Base-by-base conservation (phyloP, 2,888 invertebrate genomes). In the Torymus tubicola region DNA sequence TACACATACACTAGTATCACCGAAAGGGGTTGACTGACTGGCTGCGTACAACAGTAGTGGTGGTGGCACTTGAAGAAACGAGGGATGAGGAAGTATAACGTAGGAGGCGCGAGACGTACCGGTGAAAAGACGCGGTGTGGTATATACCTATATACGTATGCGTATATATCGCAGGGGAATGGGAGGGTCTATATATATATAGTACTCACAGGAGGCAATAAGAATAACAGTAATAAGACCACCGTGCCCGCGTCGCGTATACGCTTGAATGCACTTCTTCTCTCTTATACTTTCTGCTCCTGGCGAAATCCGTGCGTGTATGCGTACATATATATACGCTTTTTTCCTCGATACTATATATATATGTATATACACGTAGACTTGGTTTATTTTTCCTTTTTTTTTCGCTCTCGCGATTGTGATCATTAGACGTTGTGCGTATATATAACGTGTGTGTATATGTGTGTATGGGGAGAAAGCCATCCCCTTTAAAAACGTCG, bases 71-170 rank as follows among this genome's bases (percentile, higher is more conserved):
- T 42, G 63, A 60, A 63, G 31, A 31, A 31, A n/a, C n/a, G 31
- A 31, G 31, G 31, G n/a, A n/a, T n/a, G 31, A 31, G 31, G 12
- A 58, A 71, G 61, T 57, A 52, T 21, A n/a, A n/a, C n/a, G n/a
- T n/a, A n/a, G 52, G 14, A 14, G 53, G 64, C 61, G 60, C 67
- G 72, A 73, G 69, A 69, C 52, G 75, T 60, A 65, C 71, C 63
- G 69, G 73, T 75, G 69, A 78, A 78, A 78, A 78, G 78, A 67
- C 71, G 69, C 76, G 58, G 42, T 42, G 60, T 70, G 50, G n/a
- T n/a, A n/a, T n/a, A n/a, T n/a, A n/a, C n/a, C n/a, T n/a, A n/a
- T n/a, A n/a, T n/a, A n/a, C n/a, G n/a, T n/a, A n/a, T 58, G 58
- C 42, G 69, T 16, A 8, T 58, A 58, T n/a, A 16, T 14, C 16